A percentile compares a stretch with the other conserved stretches of the same genome.
Evolutionary conservation across 2,888 invertebrate species (phyloP).

Genomic region (Latrodectus elegans): DNA sequence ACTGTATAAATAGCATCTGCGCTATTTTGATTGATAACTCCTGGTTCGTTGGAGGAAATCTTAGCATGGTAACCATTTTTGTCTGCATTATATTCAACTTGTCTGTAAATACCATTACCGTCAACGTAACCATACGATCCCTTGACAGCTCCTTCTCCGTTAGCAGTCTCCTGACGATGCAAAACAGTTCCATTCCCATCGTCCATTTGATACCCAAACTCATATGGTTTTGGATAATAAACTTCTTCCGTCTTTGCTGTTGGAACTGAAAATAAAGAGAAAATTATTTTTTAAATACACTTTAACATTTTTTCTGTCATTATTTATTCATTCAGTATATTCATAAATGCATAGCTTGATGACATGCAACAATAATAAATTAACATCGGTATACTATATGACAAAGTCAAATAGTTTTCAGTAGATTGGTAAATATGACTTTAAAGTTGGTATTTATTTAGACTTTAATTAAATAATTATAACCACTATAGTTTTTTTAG

Average conservation of each 20-base stretch:
- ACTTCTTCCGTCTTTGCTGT: constrained; percentile 2
- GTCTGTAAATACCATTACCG: constrained; percentile 31
- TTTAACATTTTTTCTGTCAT: too few relatives aligned
- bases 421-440: too few relatives aligned
- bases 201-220: constrained; percentile 50
- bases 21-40: constrained; percentile 54
- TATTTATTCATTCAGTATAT: too few relatives aligned
- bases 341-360: too few relatives aligned
- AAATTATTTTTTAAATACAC: not conserved
- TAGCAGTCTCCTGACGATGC: constrained; percentile 53
- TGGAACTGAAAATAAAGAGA: not conserved
- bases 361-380: too few relatives aligned
- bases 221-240: constrained; percentile 48
- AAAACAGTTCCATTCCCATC: constrained; percentile 50
- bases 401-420: too few relatives aligned
- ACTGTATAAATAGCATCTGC: constrained; percentile 42
- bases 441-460: too few relatives aligned
- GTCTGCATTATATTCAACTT: constrained; percentile 53
- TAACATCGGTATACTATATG: too few relatives aligned
- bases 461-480: too few relatives aligned
- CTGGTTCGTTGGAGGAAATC: constrained; percentile 58
- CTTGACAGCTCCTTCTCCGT: constrained; percentile 43
- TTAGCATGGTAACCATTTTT: constrained; percentile 58
- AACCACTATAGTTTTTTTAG: too few relatives aligned
- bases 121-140: constrained; percentile 51